Evolutionary conservation across 2,797 vertebrate genomes (phyloP).

Genomic region (Propithecus perrieri): DNA sequence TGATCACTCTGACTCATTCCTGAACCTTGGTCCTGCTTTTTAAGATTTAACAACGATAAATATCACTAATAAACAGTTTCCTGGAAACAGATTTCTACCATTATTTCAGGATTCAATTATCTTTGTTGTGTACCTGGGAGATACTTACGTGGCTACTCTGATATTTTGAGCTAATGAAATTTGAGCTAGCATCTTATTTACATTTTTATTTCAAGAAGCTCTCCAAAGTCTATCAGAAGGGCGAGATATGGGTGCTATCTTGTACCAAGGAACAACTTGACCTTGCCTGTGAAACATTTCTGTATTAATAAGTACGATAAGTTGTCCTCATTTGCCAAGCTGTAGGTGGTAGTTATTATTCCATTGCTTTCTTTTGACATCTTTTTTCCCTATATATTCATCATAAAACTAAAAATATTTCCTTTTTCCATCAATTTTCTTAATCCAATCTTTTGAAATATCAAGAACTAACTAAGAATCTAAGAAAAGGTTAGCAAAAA

Average conservation of each 20-base stretch:
- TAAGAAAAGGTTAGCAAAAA: not conserved
- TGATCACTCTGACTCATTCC: not conserved
- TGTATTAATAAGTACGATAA: not conserved
- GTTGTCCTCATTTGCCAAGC: not conserved
- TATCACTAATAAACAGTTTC: not conserved
- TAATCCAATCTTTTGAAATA: not conserved
- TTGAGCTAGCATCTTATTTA: constrained; percentile 55
- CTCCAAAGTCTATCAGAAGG: not conserved
- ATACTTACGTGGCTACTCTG: constrained; percentile 13
- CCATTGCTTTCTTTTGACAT: not conserved
- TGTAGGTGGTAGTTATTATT: not conserved
- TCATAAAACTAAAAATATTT: constrained; percentile 42
- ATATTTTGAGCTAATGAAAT: constrained; percentile 68
- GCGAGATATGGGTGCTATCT: constrained; percentile 45
- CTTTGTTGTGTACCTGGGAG: not conserved
- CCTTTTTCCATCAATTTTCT: not conserved
- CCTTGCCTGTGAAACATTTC: not conserved
- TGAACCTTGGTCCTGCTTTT: not conserved
- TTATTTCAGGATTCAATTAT: constrained; percentile 27
- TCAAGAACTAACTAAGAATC: not conserved
- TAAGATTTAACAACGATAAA: not conserved
- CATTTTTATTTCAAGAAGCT: constrained; percentile 74
- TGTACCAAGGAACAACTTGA: not conserved
- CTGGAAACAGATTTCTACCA: not conserved
- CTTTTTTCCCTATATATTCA: not conserved